Evolutionary conservation across 2,888 invertebrate species (phyloP).

Genomic region (Pristionchus japonicus): DNA sequence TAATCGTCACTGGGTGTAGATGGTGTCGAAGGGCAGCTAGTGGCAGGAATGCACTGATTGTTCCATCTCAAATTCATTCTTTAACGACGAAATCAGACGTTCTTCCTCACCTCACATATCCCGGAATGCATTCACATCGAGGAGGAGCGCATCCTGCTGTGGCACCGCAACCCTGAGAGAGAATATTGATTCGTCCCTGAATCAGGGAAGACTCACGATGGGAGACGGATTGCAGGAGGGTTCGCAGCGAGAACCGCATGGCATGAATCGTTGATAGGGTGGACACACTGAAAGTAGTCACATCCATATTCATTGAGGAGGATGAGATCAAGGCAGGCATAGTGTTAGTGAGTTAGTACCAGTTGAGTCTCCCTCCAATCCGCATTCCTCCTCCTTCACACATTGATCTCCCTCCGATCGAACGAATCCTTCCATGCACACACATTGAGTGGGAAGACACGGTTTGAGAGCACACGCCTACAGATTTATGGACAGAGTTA

Average conservation of each 20-base stretch:
- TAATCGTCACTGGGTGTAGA: background rate
- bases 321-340: too few species aligned
- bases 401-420: background rate
- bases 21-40: background rate
- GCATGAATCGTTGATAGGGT: background rate
- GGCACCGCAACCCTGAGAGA: background rate
- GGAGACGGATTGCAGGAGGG: background rate
- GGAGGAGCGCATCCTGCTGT: background rate
- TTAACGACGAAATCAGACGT: background rate
- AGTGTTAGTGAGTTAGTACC: background rate
- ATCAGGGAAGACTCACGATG: background rate
- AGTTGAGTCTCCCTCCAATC: background rate
- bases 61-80: background rate
- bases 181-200: background rate
- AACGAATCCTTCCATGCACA: background rate
- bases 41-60: background rate
- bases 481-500: background rate
- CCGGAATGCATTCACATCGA: background rate
- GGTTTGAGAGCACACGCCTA: background rate
- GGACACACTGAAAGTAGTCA: slow-evolving; percentile 11
- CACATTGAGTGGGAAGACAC: background rate
- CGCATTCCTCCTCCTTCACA: background rate
- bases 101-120: slow-evolving; percentile 29
- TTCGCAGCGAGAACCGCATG: background rate
- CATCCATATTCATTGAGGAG: too few species aligned